A percentile compares a stretch with the other conserved stretches of the same genome.
Evolutionary conservation across 2,113 vertebrate species (phyloP).

Genomic region (Plecotus auritus): DNA sequence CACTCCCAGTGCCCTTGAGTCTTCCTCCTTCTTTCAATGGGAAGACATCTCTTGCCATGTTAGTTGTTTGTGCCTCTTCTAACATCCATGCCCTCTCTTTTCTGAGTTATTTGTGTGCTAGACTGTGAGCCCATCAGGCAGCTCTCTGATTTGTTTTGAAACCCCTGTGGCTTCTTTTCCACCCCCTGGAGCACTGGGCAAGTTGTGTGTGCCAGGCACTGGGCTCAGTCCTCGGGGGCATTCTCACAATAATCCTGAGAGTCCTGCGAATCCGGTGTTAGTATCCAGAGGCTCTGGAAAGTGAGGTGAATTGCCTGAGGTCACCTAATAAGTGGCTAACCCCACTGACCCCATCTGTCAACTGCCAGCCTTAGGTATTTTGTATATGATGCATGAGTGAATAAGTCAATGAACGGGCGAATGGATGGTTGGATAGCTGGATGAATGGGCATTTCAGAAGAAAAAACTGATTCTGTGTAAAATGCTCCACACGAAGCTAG

Average conservation of each 20-base stretch:
- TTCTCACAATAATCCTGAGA: background rate
- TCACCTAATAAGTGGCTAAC: background rate
- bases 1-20: background rate
- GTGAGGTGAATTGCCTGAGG: background rate
- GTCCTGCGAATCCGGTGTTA: background rate
- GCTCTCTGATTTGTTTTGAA: background rate
- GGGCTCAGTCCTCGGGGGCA: background rate
- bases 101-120: background rate
- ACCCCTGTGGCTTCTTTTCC: background rate
- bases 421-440: no score
- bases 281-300: background rate
- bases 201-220: background rate
- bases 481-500: background rate
- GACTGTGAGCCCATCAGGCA: background rate
- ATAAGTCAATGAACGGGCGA: background rate
- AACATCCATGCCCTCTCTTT: background rate
- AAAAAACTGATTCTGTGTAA: background rate
- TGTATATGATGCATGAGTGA: background rate
- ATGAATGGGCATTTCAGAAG: background rate
- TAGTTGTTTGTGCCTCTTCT: background rate
- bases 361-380: background rate
- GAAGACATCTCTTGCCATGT: background rate
- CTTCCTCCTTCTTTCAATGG: background rate
- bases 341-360: background rate
- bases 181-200: background rate